Conservation (phyloP, 2,888 invertebrate genomes). For the Neelides folsomi region DNA sequence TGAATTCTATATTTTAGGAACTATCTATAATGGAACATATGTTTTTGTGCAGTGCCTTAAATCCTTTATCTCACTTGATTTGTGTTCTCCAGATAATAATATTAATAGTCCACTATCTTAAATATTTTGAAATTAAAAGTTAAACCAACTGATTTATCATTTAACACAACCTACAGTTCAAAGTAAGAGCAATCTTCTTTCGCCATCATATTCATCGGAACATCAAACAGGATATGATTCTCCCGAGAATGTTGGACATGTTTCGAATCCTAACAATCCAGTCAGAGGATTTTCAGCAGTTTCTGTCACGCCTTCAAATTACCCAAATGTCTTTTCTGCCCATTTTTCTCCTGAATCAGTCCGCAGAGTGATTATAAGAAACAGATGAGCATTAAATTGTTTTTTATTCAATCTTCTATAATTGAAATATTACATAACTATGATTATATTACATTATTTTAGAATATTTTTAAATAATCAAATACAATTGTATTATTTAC, state of each 20-base stretch:
- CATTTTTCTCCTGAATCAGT: slow-evolving; percentile 32
- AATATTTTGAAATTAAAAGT: no score
- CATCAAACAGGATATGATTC: slow-evolving; percentile 27
- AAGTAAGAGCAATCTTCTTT: slow-evolving; percentile 20
- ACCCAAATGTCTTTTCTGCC: slow-evolving; percentile 22
- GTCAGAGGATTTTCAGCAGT: neutral
- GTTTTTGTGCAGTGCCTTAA: no score
- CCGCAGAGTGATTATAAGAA: slow-evolving; percentile 27
- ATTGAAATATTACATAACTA: neutral
- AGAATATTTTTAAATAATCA: no score
- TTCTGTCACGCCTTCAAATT: neutral
- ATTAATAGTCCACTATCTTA: no score
- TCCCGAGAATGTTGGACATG: slow-evolving; percentile 23
- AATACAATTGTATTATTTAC: no score
- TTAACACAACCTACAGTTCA: slow-evolving; percentile 24
- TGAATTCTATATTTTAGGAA: no score
- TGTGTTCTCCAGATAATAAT: no score
- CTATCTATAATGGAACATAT: no score
- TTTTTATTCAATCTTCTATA: neutral
- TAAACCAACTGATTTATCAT: no score
- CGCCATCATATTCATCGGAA: slow-evolving; percentile 30
- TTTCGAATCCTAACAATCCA: slow-evolving; percentile 16
- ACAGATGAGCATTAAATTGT: slow-evolving; percentile 14
- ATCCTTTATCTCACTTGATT: no score
- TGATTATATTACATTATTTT: no score